A percentile compares a stretch with the other conserved stretches of the same genome.
Evolutionary conservation across 1,140 invertebrate species (phyloP).

Genomic region (Saccostrea cuccullata): DNA sequence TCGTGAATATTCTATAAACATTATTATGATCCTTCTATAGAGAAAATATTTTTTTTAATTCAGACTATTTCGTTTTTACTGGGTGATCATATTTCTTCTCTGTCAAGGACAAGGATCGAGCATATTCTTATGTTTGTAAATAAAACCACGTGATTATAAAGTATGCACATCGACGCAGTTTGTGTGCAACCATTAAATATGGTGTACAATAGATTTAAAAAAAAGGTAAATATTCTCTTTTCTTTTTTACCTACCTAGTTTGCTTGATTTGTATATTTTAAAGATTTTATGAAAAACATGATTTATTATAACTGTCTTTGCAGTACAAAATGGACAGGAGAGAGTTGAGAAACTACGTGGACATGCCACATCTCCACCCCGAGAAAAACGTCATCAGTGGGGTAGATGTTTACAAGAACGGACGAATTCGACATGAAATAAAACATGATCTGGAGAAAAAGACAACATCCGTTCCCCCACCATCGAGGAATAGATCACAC

Average conservation of each 20-base stretch:
- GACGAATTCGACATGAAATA: neutral
- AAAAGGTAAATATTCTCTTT: too few relatives aligned
- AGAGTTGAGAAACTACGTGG: slow-evolving; percentile 20
- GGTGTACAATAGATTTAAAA: too few relatives aligned
- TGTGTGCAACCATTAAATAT: too few relatives aligned
- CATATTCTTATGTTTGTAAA: neutral
- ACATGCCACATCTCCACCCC: slow-evolving; percentile 33
- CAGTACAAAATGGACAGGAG: neutral
- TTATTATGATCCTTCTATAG: too few relatives aligned
- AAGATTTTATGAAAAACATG: neutral
- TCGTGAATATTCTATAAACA: too few relatives aligned
- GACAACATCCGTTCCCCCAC: neutral
- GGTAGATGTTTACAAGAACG: slow-evolving; percentile 5
- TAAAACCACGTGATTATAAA: neutral
- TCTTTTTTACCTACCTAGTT: too few relatives aligned
- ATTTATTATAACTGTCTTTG: neutral
- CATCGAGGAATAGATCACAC: neutral
- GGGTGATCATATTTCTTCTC: too few relatives aligned
- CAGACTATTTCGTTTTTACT: too few relatives aligned
- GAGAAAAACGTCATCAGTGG: slow-evolving; percentile 26
- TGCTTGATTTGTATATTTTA: too few relatives aligned
- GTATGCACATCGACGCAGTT: too few relatives aligned
- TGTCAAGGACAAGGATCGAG: neutral
- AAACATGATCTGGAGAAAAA: neutral
- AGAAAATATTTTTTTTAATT: too few relatives aligned